Conservation (phyloP, 2,888 invertebrate species). For the Agrilus cyanescens region DNA sequence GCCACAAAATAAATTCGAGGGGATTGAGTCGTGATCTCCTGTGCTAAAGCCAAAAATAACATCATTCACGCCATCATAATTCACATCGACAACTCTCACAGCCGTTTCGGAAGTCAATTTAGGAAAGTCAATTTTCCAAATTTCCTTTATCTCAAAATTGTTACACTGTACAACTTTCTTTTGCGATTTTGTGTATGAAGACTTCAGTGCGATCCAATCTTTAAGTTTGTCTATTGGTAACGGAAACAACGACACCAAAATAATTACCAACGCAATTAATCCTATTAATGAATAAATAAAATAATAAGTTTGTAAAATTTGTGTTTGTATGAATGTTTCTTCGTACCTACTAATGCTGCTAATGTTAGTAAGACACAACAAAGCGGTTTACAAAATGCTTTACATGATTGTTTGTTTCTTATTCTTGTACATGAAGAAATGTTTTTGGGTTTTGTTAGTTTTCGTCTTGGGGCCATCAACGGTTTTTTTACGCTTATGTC, state of each 20-base stretch:
- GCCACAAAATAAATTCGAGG: slow-evolving; percentile 47
- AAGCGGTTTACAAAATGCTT: slow-evolving; percentile 50
- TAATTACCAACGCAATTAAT: slow-evolving; percentile 49
- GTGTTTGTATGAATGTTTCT: neutral
- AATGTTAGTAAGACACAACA: slow-evolving; percentile 53
- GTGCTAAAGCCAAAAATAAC: slow-evolving; percentile 68
- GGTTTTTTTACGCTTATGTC: slow-evolving; percentile 60
- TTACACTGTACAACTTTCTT: slow-evolving; percentile 45
- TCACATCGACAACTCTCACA: slow-evolving; percentile 56
- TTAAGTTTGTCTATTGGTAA: slow-evolving; percentile 48
- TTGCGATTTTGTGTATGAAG: slow-evolving; percentile 16
- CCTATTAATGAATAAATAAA: slow-evolving; percentile 33
- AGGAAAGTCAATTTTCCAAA: slow-evolving; percentile 59
- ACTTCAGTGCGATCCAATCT: slow-evolving; percentile 41
- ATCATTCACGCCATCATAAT: slow-evolving; percentile 58
- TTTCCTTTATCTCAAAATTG: slow-evolving; percentile 42
- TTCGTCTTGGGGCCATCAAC: slow-evolving; percentile 60
- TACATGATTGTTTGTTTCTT: slow-evolving; percentile 42
- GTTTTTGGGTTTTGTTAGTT: slow-evolving; percentile 35
- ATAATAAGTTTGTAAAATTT: neutral
- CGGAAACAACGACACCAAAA: slow-evolving; percentile 53
- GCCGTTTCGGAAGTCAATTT: slow-evolving; percentile 64
- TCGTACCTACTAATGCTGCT: slow-evolving; percentile 42
- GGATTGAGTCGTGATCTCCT: slow-evolving; percentile 43
- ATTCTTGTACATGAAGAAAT: slow-evolving; percentile 42